Conservation (phyloP, 1,140 invertebrate genomes). For the Liolophura sinensis region DNA sequence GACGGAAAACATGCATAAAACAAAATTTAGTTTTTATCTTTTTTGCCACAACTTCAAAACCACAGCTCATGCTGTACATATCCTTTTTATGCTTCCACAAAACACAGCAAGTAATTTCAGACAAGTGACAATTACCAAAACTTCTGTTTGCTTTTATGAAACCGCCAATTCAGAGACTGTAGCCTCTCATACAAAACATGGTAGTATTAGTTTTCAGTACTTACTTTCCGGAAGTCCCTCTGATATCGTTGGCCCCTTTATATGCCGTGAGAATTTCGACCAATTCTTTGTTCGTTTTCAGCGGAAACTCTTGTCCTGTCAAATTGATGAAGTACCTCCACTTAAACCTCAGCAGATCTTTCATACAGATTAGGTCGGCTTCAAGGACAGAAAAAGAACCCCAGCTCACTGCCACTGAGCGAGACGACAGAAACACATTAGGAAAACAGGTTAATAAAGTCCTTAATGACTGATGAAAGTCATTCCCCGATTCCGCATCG, state of each 20-base stretch:
- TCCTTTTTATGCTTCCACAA: too few species aligned
- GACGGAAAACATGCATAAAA: too few species aligned
- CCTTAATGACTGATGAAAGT: slow-evolving; percentile 23
- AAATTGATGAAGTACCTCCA: slow-evolving; percentile 27
- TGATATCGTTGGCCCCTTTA: slow-evolving; percentile 21
- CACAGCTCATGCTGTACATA: too few species aligned
- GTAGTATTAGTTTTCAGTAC: too few species aligned
- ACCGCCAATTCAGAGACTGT: too few species aligned
- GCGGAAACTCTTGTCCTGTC: slow-evolving; percentile 24
- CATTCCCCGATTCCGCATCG: slow-evolving; percentile 30
- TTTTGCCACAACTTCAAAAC: too few species aligned
- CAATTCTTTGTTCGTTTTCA: slow-evolving; percentile 23
- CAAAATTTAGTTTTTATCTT: too few species aligned
- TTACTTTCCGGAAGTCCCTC: slow-evolving; percentile 19
- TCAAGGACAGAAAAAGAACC: slow-evolving; percentile 28
- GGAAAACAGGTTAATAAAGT: slow-evolving; percentile 37
- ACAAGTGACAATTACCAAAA: too few species aligned
- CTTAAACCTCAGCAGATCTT: slow-evolving; percentile 21
- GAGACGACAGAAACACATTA: slow-evolving; percentile 42
- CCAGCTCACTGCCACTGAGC: slow-evolving; percentile 26
- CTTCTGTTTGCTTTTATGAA: too few species aligned
- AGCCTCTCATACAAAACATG: too few species aligned
- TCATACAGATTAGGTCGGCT: slow-evolving; percentile 34
- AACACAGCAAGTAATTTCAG: too few species aligned
- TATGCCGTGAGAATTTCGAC: slow-evolving; percentile 12